Conservation (phyloP, 2,888 invertebrate species). For the Lasioglossum figueresi region DNA sequence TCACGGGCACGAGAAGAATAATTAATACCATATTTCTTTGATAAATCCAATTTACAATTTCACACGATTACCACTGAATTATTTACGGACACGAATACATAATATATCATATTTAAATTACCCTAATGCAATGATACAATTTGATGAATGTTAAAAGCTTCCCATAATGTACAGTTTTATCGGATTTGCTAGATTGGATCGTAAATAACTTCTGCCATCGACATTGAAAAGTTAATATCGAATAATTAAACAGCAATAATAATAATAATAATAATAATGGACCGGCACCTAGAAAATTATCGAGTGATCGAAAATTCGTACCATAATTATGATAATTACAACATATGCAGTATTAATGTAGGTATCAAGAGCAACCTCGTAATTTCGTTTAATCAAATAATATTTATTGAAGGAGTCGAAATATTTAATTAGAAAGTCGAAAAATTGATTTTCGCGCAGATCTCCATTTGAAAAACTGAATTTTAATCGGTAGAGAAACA, state of each 20-base stretch:
- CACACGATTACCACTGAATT: not conserved
- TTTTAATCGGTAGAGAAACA: too few species aligned
- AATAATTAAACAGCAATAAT: not conserved
- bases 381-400: not conserved
- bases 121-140: not conserved
- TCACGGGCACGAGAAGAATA: not conserved
- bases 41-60: not conserved
- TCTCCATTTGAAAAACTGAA: too few species aligned
- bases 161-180: not conserved
- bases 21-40: not conserved
- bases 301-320: not conserved
- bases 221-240: not conserved
- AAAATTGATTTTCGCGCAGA: too few species aligned
- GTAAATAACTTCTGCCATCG: not conserved
- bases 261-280: not conserved
- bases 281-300: not conserved
- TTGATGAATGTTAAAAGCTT: constrained; percentile 1
- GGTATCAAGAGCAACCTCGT: not conserved
- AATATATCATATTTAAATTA: not conserved
- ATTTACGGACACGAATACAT: not conserved
- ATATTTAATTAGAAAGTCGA: too few species aligned
- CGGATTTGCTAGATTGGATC: not conserved
- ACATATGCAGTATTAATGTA: not conserved
- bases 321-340: not conserved
- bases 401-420: not conserved